Percentiles rank a stretch among this genome's conserved stretches.
phyloP scores from a whole-genome alignment of 2,113 vertebrate genomes.

The Alouatta palliata region DNA sequence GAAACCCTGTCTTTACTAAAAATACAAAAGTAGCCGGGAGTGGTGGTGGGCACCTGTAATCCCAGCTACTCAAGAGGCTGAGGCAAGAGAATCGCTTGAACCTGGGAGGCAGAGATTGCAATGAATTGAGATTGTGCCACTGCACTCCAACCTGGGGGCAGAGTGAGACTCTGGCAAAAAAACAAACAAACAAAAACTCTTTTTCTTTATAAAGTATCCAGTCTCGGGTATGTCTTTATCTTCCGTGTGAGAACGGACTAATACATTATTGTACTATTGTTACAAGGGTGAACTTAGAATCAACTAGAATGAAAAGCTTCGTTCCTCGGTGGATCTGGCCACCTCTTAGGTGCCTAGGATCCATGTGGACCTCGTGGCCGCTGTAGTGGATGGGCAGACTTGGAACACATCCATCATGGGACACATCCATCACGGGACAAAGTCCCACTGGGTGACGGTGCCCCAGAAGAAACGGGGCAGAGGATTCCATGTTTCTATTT shows the following conservation, averaged over 20 bases:
- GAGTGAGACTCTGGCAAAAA: no score
- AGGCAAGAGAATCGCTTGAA: no score
- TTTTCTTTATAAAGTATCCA: not conserved
- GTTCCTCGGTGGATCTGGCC: accelerated
- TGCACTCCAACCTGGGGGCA: no score
- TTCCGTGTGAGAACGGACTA: not conserved
- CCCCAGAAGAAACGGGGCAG: no score
- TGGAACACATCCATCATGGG: accelerated
- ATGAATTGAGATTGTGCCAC: no score
- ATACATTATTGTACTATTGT: not conserved
- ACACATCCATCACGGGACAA: accelerated
- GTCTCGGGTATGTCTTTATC: not conserved
- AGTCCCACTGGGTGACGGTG: accelerated
- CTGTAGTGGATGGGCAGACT: accelerated
- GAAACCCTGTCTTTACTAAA: no score
- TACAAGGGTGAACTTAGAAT: no score
- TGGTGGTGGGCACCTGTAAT: accelerated
- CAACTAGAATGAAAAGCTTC: not conserved
- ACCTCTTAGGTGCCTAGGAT: not conserved
- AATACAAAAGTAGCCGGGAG: no score
- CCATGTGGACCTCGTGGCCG: accelerated
- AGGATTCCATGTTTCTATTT: accelerated
- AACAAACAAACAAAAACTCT: not conserved
- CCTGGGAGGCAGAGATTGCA: no score
- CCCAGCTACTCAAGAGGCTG: no score